Evolutionary conservation across 2,797 vertebrate species (phyloP), one percentile per base, ranked within the genome.

Genomic region (Enteromius trimaculatus): DNA sequence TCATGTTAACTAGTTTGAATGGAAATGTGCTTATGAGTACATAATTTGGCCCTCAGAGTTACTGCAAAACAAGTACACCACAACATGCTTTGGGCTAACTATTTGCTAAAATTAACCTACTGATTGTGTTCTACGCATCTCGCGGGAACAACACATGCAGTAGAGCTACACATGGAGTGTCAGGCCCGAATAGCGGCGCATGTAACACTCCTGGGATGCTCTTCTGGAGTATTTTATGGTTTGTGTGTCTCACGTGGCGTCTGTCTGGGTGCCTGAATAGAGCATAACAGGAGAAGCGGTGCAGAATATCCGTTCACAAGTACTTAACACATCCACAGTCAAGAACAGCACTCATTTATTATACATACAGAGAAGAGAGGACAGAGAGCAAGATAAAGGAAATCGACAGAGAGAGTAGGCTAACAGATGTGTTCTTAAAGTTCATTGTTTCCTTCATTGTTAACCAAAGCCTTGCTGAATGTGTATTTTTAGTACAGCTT

Each of bases 261-360:
- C 8, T 62, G 79, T 44, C 66, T 26, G 13, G 26, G 68, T 47
- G 26, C 51, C 49, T 42, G 71, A 64, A 65, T 29, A 53, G 80
- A 65, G 37, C 8, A 62, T 49, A 39, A 37, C 47, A 29, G 60
- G 2, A 31, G 34, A 68, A 55, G 21, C 14, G n/a, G 34, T 34
- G 37, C 19, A 31, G 19, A 71, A 78, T 60, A 78, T 83, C 53
- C 70, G 29, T 51, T 83, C 64, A 47, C 34, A 42, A 51, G 62
- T 69, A 70, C 65, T 78, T 83, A 78, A 51, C n/a, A 6, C 75
- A 78, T 78, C 75, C 39, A 78, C 39, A 17, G 74, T 7, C 64
- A 44, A 19, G 51, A 83, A 60, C 62, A 58, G 62, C 49, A 3
- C 26, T 83, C 81, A 83, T 83, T 60, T 37, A 83, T 77, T 47